These are phyloP conservation scores for Drosophila pruinosa DNA, from an alignment of 1,140 invertebrate genomes.

Conservation along the genomic window DNA sequence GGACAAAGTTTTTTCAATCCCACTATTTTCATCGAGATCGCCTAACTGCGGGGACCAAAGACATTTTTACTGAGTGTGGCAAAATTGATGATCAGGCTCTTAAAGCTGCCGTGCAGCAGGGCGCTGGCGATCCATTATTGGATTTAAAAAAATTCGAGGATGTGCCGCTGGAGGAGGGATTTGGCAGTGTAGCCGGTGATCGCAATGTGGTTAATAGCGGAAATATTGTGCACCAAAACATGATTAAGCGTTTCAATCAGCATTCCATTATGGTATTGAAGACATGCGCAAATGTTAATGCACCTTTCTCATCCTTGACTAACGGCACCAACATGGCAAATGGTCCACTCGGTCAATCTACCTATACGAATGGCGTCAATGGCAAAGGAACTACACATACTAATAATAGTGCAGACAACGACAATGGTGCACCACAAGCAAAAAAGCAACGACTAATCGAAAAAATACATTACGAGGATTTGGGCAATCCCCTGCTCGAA, in stretches of 20 bases:
- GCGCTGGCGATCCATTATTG: slow-evolving; percentile 90
- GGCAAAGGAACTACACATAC: slow-evolving; percentile 51
- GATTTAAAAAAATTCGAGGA: slow-evolving; percentile 92
- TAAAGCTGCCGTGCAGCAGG: slow-evolving; percentile 90
- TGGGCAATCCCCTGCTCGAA: slow-evolving; percentile 84
- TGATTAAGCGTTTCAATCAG: slow-evolving; percentile 98
- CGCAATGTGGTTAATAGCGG: slow-evolving; percentile 86
- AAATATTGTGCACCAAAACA: slow-evolving; percentile 93
- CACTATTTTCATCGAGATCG: slow-evolving; percentile 99
- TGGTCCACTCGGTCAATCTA: slow-evolving; percentile 55
- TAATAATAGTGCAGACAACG: slow-evolving; percentile 4
- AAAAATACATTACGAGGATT: slow-evolving; percentile 92
- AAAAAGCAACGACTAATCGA: slow-evolving; percentile 89
- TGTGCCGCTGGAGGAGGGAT: slow-evolving; percentile 87
- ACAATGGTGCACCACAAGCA: slow-evolving; percentile 56
- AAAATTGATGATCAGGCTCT: slow-evolving; percentile 96
- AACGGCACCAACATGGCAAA: slow-evolving; percentile 57
- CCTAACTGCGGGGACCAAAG: slow-evolving; percentile 93
- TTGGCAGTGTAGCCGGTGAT: slow-evolving; percentile 85
- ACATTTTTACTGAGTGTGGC: slow-evolving; percentile 98
- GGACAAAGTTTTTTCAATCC: slow-evolving; percentile 99
- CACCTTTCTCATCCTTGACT: slow-evolving; percentile 17
- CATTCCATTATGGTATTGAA: slow-evolving; percentile 98
- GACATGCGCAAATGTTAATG: slow-evolving; percentile 85
- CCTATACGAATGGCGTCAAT: slow-evolving; percentile 60